Percentiles rank a stretch among this genome's conserved stretches.
Conservation (phyloP, 1,140 invertebrate genomes). For the Halyomorpha halys region DNA sequence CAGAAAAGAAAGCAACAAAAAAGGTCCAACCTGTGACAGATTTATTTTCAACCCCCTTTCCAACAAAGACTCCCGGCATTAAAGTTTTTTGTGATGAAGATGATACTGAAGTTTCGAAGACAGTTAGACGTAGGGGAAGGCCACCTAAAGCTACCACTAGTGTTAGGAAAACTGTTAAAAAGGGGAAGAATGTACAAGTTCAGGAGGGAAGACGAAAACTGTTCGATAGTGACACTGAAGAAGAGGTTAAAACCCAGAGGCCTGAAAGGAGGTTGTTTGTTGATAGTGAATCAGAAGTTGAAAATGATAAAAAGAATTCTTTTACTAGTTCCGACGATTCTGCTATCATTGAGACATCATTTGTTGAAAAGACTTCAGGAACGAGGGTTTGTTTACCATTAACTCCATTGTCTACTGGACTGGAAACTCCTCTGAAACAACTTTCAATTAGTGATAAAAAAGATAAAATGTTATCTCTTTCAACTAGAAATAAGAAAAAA, state of each 20-base stretch:
- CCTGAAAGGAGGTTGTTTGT: not conserved
- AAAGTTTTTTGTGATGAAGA: constrained; percentile 13
- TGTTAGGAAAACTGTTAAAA: constrained; percentile 3
- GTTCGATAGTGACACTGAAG: constrained; percentile 4
- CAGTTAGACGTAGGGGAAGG: not conserved
- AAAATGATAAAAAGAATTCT: not conserved
- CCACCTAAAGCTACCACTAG: not conserved
- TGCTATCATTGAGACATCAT: not conserved
- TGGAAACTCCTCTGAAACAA: not conserved
- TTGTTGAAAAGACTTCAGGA: not conserved
- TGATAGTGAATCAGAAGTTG: not conserved
- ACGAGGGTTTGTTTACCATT: not conserved
- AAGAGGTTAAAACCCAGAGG: not conserved
- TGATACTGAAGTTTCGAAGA: not conserved
- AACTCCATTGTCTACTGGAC: not conserved
- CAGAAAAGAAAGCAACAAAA: not conserved
- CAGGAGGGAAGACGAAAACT: not conserved
- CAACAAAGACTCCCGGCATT: not conserved
- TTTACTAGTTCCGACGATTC: not conserved
- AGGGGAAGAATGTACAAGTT: not conserved
- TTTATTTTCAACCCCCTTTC: not conserved
- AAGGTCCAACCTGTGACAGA: not conserved
- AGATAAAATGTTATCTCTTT: not conserved
- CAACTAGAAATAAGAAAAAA: constrained; percentile 4
- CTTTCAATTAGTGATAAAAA: not conserved